phyloP scores from a whole-genome alignment of 2,797 vertebrate species.

The Silurus lanzhouensis region DNA sequence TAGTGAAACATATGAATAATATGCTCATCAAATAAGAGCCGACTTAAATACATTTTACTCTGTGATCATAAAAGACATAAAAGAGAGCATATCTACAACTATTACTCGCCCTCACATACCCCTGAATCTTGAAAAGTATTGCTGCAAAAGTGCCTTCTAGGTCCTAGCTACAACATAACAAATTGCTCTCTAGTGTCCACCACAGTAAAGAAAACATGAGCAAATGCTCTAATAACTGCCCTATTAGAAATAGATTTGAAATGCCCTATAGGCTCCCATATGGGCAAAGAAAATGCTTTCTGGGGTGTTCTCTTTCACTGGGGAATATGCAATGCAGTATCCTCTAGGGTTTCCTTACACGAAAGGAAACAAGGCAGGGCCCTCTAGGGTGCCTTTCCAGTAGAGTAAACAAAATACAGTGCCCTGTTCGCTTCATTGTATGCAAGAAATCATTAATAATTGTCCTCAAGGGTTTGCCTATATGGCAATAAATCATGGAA shows the following conservation, averaged over 20 bases:
- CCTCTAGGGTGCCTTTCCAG: not conserved
- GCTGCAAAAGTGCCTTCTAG: not conserved
- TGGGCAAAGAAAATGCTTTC: not conserved
- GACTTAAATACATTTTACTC: not conserved
- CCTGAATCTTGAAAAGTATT: not conserved
- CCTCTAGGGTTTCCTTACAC: not conserved
- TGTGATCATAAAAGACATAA: not conserved
- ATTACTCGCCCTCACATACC: no score
- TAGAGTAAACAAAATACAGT: not conserved
- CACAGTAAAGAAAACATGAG: not conserved
- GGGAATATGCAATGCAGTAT: not conserved
- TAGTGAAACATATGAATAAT: not conserved
- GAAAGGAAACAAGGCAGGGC: not conserved
- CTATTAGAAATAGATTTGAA: not conserved
- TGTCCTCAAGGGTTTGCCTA: not conserved
- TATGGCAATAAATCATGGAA: not conserved
- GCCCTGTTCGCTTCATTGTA: not conserved
- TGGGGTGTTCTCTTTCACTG: not conserved
- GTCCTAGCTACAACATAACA: not conserved
- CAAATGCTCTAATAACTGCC: not conserved
- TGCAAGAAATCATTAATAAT: not conserved
- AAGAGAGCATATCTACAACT: not conserved
- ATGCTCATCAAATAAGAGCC: conserved; percentile 9
- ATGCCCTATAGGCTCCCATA: not conserved
- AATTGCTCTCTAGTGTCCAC: not conserved